Evolutionary conservation across 2,113 vertebrate species (phyloP).

Genomic region (Glaucidium brasilianum): DNA sequence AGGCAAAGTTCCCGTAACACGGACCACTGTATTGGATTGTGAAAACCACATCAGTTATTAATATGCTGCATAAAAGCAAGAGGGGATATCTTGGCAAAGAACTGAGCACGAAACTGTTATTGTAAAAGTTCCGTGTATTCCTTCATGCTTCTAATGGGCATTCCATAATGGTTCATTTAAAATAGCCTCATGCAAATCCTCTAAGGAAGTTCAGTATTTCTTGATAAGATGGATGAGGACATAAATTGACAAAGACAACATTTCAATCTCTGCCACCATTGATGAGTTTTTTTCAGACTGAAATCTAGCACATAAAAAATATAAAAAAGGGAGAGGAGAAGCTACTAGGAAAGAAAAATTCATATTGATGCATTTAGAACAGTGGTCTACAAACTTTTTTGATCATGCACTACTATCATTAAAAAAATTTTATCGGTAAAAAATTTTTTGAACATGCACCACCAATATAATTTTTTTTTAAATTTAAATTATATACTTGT

Average conservation of each 20-base stretch:
- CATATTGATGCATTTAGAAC: not conserved
- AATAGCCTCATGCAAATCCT: not conserved
- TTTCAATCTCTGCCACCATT: not conserved
- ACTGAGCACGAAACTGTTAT: not conserved
- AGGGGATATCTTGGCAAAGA: not conserved
- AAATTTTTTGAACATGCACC: not conserved
- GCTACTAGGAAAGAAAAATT: not conserved
- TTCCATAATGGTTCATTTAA: not conserved
- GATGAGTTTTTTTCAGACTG: not conserved
- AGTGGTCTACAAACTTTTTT: not conserved
- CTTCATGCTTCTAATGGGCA: not conserved
- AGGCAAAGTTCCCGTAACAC: not conserved
- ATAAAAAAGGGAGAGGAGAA: too few relatives aligned
- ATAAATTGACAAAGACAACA: not conserved
- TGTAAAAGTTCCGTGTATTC: not conserved
- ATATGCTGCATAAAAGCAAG: not conserved
- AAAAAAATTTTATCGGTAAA: not conserved
- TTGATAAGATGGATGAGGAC: not conserved
- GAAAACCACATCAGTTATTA: not conserved
- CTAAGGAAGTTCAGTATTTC: not conserved
- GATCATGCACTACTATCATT: not conserved
- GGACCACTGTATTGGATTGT: not conserved
- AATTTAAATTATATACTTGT: not conserved
- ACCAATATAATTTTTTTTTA: not conserved
- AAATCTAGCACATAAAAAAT: not conserved